phyloP scores from a whole-genome alignment of 2,797 vertebrate species.

The Schizopygopsis malacanthus region DNA sequence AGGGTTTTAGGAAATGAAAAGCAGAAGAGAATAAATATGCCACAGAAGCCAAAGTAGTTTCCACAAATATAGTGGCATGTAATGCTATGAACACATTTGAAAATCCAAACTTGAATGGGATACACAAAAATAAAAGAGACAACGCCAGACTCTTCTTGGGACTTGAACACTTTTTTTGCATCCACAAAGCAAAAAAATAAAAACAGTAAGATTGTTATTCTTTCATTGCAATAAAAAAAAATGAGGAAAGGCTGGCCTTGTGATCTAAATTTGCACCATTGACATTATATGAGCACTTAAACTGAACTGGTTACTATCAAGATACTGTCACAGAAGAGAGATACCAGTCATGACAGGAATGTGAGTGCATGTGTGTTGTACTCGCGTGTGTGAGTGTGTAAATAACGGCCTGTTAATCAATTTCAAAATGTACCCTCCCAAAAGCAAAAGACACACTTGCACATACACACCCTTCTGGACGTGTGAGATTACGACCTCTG shows the following conservation, averaged over 20 bases:
- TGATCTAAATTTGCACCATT: not conserved
- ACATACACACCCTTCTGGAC: slow-evolving; percentile 27
- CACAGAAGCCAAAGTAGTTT: not conserved
- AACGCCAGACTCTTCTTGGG: not conserved
- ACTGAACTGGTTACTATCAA: not conserved
- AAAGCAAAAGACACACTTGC: not conserved
- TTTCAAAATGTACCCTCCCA: not conserved
- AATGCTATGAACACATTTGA: not conserved
- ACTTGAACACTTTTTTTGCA: not conserved
- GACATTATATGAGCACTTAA: not conserved
- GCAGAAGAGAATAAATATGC: not conserved
- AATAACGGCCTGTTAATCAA: not conserved
- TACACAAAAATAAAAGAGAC: not conserved
- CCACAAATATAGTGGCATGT: not conserved
- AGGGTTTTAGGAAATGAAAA: not conserved
- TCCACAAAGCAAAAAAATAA: not conserved
- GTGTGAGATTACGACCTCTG: slow-evolving; percentile 43
- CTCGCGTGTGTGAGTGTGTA: not conserved
- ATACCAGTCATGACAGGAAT: not conserved
- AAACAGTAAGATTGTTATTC: not conserved
- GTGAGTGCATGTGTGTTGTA: not conserved
- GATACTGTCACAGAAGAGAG: not conserved
- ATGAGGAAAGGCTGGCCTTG: not conserved
- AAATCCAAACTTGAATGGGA: slow-evolving; percentile 15
- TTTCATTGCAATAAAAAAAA: not conserved